A percentile compares a stretch with the other conserved stretches of the same genome.
Conservation (phyloP, 1,140 invertebrate genomes). For the Diorhabda sublineata region DNA sequence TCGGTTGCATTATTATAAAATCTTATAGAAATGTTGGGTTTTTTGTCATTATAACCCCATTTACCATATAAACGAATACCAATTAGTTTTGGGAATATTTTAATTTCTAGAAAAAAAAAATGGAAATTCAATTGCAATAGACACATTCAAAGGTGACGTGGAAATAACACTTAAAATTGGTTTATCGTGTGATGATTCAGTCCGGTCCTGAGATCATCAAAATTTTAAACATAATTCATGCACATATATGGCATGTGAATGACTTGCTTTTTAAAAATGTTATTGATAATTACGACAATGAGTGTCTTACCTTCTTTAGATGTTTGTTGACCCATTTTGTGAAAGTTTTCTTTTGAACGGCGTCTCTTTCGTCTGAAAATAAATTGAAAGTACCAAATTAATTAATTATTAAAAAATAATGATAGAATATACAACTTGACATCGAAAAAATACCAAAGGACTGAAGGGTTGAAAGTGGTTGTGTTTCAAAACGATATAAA, state of each 20-base stretch:
- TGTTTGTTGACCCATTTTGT: slow-evolving; percentile 99
- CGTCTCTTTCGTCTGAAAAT: slow-evolving; percentile 96
- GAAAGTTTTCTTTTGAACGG: slow-evolving; percentile 99
- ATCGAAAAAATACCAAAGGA: background rate
- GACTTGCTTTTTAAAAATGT: slow-evolving; percentile 6
- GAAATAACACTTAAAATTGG: too few species aligned
- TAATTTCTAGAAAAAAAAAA: too few species aligned
- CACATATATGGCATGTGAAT: background rate
- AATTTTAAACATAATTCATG: slow-evolving; percentile 4
- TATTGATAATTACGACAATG: slow-evolving; percentile 13
- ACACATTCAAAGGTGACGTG: too few species aligned
- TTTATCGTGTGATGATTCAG: background rate
- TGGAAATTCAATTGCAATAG: too few species aligned
- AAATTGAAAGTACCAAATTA: slow-evolving; percentile 38
- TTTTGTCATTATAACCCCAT: too few species aligned
- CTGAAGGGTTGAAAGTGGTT: background rate
- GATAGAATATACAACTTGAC: slow-evolving; percentile 5
- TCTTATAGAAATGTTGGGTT: too few species aligned
- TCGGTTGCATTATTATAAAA: too few species aligned
- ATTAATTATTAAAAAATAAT: slow-evolving; percentile 1
- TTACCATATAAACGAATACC: too few species aligned
- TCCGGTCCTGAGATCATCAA: background rate
- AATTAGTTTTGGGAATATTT: too few species aligned
- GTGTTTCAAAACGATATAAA: too few species aligned
- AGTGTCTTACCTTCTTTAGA: slow-evolving; percentile 87